Evolutionary conservation across 2,888 invertebrate species (phyloP).

Genomic region (Platycheirus rosarum): DNA sequence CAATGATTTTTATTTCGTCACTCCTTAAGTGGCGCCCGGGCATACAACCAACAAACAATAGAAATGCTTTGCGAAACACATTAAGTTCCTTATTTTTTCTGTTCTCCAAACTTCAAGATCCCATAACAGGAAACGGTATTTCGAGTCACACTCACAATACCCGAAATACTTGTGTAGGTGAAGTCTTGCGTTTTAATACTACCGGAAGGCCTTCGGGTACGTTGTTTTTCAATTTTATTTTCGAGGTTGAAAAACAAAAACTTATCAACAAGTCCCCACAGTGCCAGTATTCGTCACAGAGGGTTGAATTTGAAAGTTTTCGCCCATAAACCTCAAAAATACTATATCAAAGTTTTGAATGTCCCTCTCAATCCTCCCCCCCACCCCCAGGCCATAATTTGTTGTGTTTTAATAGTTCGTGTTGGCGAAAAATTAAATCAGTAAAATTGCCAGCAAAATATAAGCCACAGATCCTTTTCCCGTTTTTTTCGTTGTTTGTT

Average conservation of each 20-base stretch:
- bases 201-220: slow-evolving; percentile 21
- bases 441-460: slow-evolving; percentile 27
- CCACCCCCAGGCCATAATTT: not conserved
- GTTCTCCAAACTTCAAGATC: slow-evolving; percentile 46
- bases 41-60: slow-evolving; percentile 1
- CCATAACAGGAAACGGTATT: slow-evolving; percentile 44
- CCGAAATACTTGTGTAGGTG: not conserved
- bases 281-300: slow-evolving; percentile 7
- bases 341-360: slow-evolving; percentile 38
- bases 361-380: not conserved
- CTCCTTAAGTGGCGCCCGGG: slow-evolving; percentile 17
- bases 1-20: slow-evolving; percentile 49
- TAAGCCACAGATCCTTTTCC: slow-evolving; percentile 35
- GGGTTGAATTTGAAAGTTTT: slow-evolving; percentile 52
- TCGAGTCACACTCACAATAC: no score
- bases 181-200: no score
- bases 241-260: slow-evolving; percentile 31
- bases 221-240: slow-evolving; percentile 22
- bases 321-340: slow-evolving; percentile 27
- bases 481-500: slow-evolving; percentile 28
- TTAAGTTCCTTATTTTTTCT: slow-evolving; percentile 48
- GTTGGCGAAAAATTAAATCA: slow-evolving; percentile 47
- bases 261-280: slow-evolving; percentile 57
- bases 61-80: slow-evolving; percentile 33
- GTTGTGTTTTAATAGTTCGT: not conserved